Conservation (phyloP, 2,888 invertebrate species). For the Eristalinus aeneus region DNA sequence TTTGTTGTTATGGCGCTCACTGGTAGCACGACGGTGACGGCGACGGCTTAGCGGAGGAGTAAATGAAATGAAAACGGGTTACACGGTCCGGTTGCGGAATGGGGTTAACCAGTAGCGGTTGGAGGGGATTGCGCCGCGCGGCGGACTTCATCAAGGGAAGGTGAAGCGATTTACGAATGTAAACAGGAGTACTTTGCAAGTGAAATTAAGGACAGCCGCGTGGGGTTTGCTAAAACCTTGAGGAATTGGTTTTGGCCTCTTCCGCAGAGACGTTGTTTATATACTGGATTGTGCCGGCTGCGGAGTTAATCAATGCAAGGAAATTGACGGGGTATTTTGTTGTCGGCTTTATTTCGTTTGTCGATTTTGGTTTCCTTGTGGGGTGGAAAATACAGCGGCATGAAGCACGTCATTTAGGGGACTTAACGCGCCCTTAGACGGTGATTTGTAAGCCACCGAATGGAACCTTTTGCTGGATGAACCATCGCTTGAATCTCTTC, state of each 20-base stretch:
- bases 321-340: not conserved
- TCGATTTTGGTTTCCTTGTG: not conserved
- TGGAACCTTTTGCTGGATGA: no score
- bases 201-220: not conserved
- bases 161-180: not conserved
- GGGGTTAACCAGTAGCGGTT: not conserved
- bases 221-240: not conserved
- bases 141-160: not conserved
- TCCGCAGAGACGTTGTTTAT: not conserved
- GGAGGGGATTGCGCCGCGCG: not conserved
- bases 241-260: not conserved
- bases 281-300: not conserved
- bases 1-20: constrained; percentile 18
- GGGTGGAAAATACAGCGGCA: not conserved
- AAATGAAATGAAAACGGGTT: not conserved
- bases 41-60: not conserved
- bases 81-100: not conserved
- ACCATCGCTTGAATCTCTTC: no score
- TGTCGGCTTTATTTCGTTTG: not conserved
- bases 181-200: not conserved
- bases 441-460: no score
- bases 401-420: no score
- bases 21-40: not conserved
- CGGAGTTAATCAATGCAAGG: not conserved
- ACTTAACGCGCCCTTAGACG: no score